These are phyloP conservation scores for Apostichopus japonicus DNA, from an alignment of 35 echinoderm and acorn worm genomes.

Conservation along the genomic window DNA sequence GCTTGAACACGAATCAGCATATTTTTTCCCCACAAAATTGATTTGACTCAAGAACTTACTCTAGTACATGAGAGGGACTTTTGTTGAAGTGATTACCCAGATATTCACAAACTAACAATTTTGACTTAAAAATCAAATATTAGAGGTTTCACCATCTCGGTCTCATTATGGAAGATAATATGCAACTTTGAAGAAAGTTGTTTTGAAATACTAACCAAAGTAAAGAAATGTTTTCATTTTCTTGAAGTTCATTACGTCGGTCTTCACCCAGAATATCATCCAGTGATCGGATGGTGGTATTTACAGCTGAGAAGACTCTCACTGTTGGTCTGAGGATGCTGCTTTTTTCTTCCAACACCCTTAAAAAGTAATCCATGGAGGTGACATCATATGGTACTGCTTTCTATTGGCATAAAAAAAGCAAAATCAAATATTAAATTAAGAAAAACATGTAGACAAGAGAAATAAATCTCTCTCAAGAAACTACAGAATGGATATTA, in stretches of 20 bases:
- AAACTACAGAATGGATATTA: background rate
- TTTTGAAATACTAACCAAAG: background rate
- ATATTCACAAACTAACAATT: too few species aligned
- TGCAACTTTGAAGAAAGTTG: too few species aligned
- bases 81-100: too few species aligned
- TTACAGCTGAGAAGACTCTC: background rate
- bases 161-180: too few species aligned
- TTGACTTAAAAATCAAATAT: too few species aligned
- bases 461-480: background rate
- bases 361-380: background rate
- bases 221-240: background rate
- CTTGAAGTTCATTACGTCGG: background rate
- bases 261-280: background rate
- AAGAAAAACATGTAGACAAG: background rate
- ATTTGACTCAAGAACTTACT: too few species aligned
- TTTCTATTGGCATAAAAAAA: background rate
- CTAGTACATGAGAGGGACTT: too few species aligned
- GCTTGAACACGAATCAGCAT: too few species aligned
- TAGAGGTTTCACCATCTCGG: too few species aligned
- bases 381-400: conserved; percentile 12
- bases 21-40: too few species aligned
- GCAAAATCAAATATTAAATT: background rate
- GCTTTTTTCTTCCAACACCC: background rate
- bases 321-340: background rate
- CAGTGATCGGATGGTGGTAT: background rate